phyloP scores from a whole-genome alignment of 1,140 invertebrate species.

The Drosophila quadrilineata region DNA sequence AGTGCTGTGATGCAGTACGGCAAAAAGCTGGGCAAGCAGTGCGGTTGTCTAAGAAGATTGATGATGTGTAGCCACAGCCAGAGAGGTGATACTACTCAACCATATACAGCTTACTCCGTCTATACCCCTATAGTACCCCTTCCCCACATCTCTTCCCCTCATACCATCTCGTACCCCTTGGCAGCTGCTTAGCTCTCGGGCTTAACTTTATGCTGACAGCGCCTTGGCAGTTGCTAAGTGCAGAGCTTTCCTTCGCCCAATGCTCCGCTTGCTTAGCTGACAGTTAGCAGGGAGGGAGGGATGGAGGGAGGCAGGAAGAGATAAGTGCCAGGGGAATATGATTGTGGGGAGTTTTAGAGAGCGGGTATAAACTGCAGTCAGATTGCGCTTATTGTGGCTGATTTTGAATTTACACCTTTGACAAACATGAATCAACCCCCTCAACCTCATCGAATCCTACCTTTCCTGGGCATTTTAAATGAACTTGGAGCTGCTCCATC shows the following conservation, averaged over 20 bases:
- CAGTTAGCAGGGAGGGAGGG: conserved; percentile 31
- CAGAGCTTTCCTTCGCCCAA: conserved; percentile 42
- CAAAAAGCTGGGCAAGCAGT: too few relatives aligned
- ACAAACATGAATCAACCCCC: too few relatives aligned
- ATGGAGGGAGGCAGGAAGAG: neutral
- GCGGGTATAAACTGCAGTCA: neutral
- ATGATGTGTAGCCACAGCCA: conserved; percentile 67
- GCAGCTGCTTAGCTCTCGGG: conserved; percentile 66
- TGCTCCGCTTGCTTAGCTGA: conserved; percentile 52
- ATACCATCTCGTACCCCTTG: neutral
- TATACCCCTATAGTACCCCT: conserved; percentile 14
- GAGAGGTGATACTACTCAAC: too few relatives aligned
- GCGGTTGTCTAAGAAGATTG: conserved; percentile 74
- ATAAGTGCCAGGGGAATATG: too few relatives aligned
- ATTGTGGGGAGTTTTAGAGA: too few relatives aligned
- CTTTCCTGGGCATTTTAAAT: neutral
- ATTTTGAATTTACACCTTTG: conserved; percentile 74
- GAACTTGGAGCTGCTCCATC: too few relatives aligned
- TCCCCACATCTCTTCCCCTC: neutral
- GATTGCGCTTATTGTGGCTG: conserved; percentile 63
- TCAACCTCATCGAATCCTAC: too few relatives aligned
- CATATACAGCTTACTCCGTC: conserved; percentile 1
- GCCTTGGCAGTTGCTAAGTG: conserved; percentile 74
- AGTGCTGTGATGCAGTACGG: conserved; percentile 60
- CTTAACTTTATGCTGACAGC: conserved; percentile 78